Base-by-base conservation (phyloP, 2,888 invertebrate genomes). In the Lasiommata megera region DNA sequence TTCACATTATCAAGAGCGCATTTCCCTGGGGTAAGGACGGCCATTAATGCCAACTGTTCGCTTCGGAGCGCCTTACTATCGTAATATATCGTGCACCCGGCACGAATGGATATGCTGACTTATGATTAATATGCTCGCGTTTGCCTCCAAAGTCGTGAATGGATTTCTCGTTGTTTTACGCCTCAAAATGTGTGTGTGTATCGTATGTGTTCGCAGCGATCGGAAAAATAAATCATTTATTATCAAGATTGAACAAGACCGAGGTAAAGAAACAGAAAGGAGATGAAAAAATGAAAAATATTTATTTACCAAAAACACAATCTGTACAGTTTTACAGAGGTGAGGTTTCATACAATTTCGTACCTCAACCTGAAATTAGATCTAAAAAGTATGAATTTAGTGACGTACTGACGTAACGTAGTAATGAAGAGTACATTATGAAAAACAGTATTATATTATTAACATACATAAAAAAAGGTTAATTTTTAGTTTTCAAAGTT, bases 31-130 rank as follows among this genome's bases (percentile, higher is more conserved):
- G 88, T 83, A 80, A 73, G 77, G 74, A 68, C 73, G 69, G 70
- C 86, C 84, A 89, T 89, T 89, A 88, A 76, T 84, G 81, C 85
- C 89, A 89, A 88, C 89, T 89, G 89, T 88, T 87, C 83, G 71
- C 84, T 76, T 69, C 68, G 79, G 67, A 71, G 64, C 64, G 69
- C 66, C 69, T 71, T 68, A 69, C 66, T 67, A 70, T 69, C 68
- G 65, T 67, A 69, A 73, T 72, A 71, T 72, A 74, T 73, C 65
- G 67, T 66, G 66, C 71, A 71, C 64, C 67, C 67, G 72, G 71
- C 66, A 64, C 66, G 65, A 64, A 54, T 57, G 50, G 54, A 63
- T 69, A 60, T 63, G 66, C 67, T 67, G 66, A 67, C 68, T 67
- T 69, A 73, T 74, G 72, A 71, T 70, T 71, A 67, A 71, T 71